Evolutionary conservation across 2,797 vertebrate species (phyloP).

Genomic region (Pyrocephalus nanus): DNA sequence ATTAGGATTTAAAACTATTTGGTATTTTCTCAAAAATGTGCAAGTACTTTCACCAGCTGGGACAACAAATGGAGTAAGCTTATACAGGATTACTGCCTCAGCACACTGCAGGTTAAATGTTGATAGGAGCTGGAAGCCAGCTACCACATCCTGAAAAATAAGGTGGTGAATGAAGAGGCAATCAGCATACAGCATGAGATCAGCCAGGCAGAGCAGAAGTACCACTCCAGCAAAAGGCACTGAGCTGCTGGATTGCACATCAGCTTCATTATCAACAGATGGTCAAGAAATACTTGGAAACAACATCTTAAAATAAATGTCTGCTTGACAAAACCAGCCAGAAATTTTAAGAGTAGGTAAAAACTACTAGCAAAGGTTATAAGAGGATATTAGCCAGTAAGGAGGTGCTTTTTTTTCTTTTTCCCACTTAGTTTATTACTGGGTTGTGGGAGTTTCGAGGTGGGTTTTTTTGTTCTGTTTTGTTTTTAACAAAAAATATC

Average conservation of each 20-base stretch:
- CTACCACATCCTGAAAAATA: slow-evolving; percentile 48
- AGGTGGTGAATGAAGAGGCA: not conserved
- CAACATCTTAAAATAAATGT: not conserved
- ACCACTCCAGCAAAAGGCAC: not conserved
- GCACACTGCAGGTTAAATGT: not conserved
- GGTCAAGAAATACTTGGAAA: not conserved
- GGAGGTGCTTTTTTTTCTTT: rapidly evolving
- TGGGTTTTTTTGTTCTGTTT: not conserved
- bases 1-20: not conserved
- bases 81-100: not conserved
- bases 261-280: not conserved
- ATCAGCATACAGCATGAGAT: not conserved
- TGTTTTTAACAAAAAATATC: not conserved
- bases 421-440: not conserved
- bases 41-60: not conserved
- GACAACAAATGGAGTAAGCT: not conserved
- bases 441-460: not conserved
- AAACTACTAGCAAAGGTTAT: not conserved
- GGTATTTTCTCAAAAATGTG: not conserved
- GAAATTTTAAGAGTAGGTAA: not conserved
- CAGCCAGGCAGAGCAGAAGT: not conserved
- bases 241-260: not conserved
- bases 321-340: not conserved
- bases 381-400: not conserved
- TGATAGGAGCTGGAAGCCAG: slow-evolving; percentile 9